Base-by-base conservation (phyloP, 35 echinoderm and acorn worm genomes). In the Amphiura filiformis region DNA sequence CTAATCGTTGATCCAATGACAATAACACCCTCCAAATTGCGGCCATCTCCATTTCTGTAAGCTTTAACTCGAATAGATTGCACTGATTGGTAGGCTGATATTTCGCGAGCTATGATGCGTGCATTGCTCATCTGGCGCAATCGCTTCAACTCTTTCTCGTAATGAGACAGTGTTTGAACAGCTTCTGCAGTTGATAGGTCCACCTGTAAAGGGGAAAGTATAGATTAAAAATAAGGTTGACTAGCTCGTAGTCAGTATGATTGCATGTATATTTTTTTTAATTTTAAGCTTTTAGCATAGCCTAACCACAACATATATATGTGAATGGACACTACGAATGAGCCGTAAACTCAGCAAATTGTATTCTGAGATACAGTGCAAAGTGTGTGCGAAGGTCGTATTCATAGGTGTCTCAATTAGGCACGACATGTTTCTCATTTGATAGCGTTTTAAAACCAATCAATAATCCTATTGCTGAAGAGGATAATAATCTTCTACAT, bases 171-270 rank as follows among this genome's bases (percentile, higher is more conserved):
- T 18, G 93, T 99, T 38, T 93, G 92, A 7, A 80, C 79, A 42
- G 96, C 92, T 80, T 99, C 96, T 81, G 89, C 92, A 2, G 89
- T 89, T 7, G 96, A 99, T 40, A 99, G 88, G 57, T 99, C 96
- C 44, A 99, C 93, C 96, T 99, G 79, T 0, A 39, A 17, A 88
- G n/a, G 17, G 13, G 75, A 28, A 78, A n/a, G n/a, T n/a, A n/a
- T n/a, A n/a, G n/a, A n/a, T n/a, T n/a, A n/a, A n/a, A n/a, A n/a
- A n/a, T 52, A 20, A 20, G 44, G 7, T 20, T 20, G 44, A 52
- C 44, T 20, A 52, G 20, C 44, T 20, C 44, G 7, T 11, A 52
- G 20, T 52, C 20, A 11, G 44, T 20, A 52, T 52, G 7, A 52
- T 52, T 52, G 44, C 7, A 52, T n/a, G n/a, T n/a, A 52, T 7